A percentile compares a stretch with the other conserved stretches of the same genome.
These are phyloP conservation scores for Knipowitschia caucasica DNA, from an alignment of 2,797 vertebrate genomes.

Conservation along the genomic window DNA sequence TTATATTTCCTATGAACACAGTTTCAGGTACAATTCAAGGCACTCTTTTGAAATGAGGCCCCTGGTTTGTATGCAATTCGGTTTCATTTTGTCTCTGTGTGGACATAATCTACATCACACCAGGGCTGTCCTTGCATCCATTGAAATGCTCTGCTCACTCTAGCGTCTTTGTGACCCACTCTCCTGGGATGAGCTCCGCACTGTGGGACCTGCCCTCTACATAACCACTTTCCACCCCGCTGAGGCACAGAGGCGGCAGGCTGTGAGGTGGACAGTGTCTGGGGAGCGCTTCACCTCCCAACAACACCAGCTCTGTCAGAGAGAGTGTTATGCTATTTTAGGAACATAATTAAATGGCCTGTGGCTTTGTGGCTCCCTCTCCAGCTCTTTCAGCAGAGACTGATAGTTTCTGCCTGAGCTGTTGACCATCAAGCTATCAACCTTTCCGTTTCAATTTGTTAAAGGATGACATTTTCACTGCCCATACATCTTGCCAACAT, in stretches of 20 bases:
- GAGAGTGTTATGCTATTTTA: conserved; percentile 2
- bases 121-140: background rate
- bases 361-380: conserved; percentile 10
- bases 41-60: too few relatives aligned
- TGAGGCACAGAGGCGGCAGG: conserved; percentile 3
- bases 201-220: conserved; percentile 25
- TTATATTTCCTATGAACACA: too few relatives aligned
- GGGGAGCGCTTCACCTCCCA: conserved; percentile 1
- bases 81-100: too few relatives aligned
- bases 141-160: background rate
- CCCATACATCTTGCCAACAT: background rate
- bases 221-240: conserved; percentile 21
- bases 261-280: conserved; percentile 8
- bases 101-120: background rate
- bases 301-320: background rate
- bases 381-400: background rate
- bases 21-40: too few relatives aligned
- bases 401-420: background rate
- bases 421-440: background rate
- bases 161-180: background rate
- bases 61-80: too few relatives aligned
- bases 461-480: background rate
- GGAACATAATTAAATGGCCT: conserved; percentile 7
- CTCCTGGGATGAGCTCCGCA: conserved; percentile 16
- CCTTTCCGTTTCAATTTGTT: background rate